Base-by-base conservation (phyloP, 2,888 invertebrate genomes). In the Euproctis similis region DNA sequence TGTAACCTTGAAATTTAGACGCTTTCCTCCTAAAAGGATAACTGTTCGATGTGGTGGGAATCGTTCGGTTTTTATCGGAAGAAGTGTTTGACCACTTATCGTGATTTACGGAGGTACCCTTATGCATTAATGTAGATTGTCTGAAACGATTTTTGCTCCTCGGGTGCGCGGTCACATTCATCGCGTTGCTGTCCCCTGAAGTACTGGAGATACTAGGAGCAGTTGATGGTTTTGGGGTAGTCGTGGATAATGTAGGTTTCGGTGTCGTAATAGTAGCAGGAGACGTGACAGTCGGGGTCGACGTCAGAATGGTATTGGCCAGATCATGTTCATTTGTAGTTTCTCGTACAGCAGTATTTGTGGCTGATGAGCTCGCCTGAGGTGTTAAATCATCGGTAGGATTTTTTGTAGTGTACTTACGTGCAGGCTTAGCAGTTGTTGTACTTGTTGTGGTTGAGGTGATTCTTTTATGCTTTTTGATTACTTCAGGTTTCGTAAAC, bases 41-140 rank as follows among this genome's bases (percentile, higher is more conserved):
- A 42, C 54, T 59, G 2, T 48, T 46, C 2, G 57, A 19, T 12
- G 48, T 14, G 13, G 47, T 34, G 14, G 51, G 9, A 26, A 48
- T 38, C 14, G 57, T 48, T 38, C 46, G 53, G 28, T 51, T 58
- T 33, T 60, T 73, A 12, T 73, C 68, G 24, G 34, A 28, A 14
- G 40, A 21, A 12, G 39, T 43, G 4, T 37, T 30, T 33, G 58
- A 74, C 76, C 82, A 82, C 50, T 68, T 78, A 36, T 82, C 82
- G 31, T 81, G 80, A 31, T 81, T 84, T 1, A 78, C 66, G n/a
- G 84, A 82, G 12, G 82, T 82, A 10, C 84, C 82, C 53, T 82
- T 81, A 6, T 59, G 36, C 53, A 80, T 67, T 30, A 84, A 42
- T 9, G 78, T 80, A 8, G 84, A 77, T 46, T 76, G 73, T 47